Conservation (phyloP, 2,113 vertebrate species). For the Elephas maximus region DNA sequence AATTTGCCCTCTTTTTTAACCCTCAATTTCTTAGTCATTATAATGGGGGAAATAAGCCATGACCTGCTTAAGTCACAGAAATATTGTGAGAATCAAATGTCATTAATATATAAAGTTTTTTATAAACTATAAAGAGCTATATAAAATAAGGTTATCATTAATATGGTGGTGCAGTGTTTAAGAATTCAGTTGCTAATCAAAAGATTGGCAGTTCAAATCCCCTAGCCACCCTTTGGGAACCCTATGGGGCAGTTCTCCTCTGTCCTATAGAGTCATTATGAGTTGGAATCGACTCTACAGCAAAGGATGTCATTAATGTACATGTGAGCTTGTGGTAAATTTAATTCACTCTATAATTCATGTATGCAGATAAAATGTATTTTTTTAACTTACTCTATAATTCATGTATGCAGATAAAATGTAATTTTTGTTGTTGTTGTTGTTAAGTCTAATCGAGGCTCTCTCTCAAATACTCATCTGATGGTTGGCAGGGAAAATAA, state of each 20-base stretch:
- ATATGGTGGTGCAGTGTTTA: neutral
- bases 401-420: neutral
- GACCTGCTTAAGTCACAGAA: neutral
- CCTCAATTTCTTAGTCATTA: neutral
- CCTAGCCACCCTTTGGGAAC: too few relatives aligned
- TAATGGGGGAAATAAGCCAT: neutral
- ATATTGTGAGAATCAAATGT: neutral
- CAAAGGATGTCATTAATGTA: neutral
- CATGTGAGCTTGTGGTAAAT: neutral
- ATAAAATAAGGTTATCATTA: slow-evolving; percentile 6
- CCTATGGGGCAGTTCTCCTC: too few relatives aligned
- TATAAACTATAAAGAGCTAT: slow-evolving; percentile 43
- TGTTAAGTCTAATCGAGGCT: slow-evolving; percentile 44
- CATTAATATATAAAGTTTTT: slow-evolving; percentile 4
- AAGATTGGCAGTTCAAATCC: too few relatives aligned
- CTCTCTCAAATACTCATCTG: slow-evolving; percentile 35
- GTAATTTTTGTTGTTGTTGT: slow-evolving; percentile 6
- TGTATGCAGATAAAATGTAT: neutral
- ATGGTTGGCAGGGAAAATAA: slow-evolving; percentile 44
- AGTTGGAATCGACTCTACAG: too few relatives aligned
- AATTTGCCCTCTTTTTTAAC: neutral
- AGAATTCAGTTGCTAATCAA: too few relatives aligned
- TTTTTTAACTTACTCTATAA: neutral
- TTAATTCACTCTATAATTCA: neutral
- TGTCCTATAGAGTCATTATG: too few relatives aligned